Percentiles rank a stretch among this genome's conserved stretches.
Evolutionary conservation across 2,888 invertebrate species (phyloP).

Genomic region (Thumatha senex): DNA sequence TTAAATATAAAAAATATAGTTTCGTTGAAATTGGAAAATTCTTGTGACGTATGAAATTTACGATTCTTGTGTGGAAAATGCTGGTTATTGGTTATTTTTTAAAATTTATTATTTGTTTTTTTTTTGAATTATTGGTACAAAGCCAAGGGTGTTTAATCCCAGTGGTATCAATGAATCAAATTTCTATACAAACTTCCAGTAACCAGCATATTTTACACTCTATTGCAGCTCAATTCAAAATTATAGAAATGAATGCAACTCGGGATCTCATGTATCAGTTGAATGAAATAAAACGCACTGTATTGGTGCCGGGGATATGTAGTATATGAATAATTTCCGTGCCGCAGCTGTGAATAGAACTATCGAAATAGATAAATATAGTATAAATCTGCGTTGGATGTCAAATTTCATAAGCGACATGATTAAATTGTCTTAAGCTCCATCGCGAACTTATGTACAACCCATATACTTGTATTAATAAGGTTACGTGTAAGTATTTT

Average conservation of each 20-base stretch:
- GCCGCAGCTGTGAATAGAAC: slow-evolving; percentile 77
- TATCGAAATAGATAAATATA: slow-evolving; percentile 57
- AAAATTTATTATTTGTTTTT: neutral
- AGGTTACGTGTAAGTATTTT: too few relatives aligned
- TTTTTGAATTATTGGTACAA: neutral
- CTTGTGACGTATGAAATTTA: slow-evolving; percentile 44
- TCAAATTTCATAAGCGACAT: neutral
- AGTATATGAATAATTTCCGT: slow-evolving; percentile 65
- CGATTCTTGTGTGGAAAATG: slow-evolving; percentile 30
- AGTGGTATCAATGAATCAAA: neutral
- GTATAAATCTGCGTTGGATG: slow-evolving; percentile 23
- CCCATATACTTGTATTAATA: neutral
- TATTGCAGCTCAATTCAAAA: slow-evolving; percentile 45
- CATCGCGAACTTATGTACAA: neutral
- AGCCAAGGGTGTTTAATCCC: too few relatives aligned
- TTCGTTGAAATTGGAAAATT: slow-evolving; percentile 54
- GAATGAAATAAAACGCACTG: slow-evolving; percentile 41
- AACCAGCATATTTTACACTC: slow-evolving; percentile 44
- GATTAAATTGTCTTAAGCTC: neutral
- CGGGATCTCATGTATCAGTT: slow-evolving; percentile 61
- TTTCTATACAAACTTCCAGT: slow-evolving; percentile 8
- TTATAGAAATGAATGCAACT: slow-evolving; percentile 49
- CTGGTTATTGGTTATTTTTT: slow-evolving; percentile 16
- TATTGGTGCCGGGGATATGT: slow-evolving; percentile 54
- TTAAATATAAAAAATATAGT: slow-evolving; percentile 52